Evolutionary conservation across 1,140 invertebrate species (phyloP).

Genomic region (Acromyrmex echinatior): DNA sequence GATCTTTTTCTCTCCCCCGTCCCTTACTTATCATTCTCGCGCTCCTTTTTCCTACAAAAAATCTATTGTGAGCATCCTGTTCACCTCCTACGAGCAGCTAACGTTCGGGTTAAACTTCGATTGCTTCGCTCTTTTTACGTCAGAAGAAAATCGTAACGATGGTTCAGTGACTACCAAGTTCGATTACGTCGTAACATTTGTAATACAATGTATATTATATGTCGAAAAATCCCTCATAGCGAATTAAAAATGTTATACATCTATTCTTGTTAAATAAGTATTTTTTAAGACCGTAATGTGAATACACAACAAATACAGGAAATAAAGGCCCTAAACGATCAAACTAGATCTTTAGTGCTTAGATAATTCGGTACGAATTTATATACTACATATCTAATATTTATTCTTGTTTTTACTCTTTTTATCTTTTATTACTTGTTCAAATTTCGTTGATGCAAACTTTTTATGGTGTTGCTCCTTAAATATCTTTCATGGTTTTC

Average conservation of each 20-base stretch:
- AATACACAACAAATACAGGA: no score
- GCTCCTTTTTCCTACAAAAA: slow-evolving; percentile 18
- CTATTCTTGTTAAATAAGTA: not conserved
- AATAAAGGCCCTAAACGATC: no score
- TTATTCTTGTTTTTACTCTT: no score
- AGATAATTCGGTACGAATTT: no score
- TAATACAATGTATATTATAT: not conserved
- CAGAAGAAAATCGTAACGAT: slow-evolving; percentile 24
- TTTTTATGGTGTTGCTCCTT: no score
- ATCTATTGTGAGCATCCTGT: slow-evolving; percentile 52
- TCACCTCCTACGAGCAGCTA: slow-evolving; percentile 14
- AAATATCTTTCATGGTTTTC: no score
- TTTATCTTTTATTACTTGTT: not conserved
- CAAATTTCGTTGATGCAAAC: no score
- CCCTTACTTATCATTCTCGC: not conserved
- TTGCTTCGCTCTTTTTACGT: slow-evolving; percentile 38
- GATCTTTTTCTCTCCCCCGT: slow-evolving; percentile 15
- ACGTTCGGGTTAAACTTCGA: slow-evolving; percentile 48
- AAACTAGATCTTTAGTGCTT: no score
- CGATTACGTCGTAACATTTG: not conserved
- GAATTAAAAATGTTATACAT: not conserved
- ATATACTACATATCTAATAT: no score
- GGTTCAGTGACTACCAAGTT: not conserved
- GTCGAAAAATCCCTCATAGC: not conserved
- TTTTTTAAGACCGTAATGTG: no score